Percentiles rank a stretch among this genome's conserved stretches.
These are phyloP conservation scores for Drosophila emarginata DNA, from an alignment of 2,888 invertebrate species.

Conservation along the genomic window DNA sequence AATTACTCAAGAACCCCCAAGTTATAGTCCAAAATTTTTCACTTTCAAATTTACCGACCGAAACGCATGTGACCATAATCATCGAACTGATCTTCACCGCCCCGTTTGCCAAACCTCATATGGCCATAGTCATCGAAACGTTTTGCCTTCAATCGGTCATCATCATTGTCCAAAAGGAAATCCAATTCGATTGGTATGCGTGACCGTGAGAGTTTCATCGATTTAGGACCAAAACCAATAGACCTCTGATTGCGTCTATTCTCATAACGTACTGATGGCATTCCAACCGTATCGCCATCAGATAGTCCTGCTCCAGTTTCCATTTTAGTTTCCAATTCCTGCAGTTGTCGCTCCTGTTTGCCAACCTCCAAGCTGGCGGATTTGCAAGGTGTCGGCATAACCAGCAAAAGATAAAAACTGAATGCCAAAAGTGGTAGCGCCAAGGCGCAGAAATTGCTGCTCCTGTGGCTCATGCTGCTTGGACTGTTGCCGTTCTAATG, in stretches of 20 bases:
- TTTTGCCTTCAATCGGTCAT: slow-evolving; percentile 81
- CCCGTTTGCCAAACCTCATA: slow-evolving; percentile 86
- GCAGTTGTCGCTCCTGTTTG: slow-evolving; percentile 53
- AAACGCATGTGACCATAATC: slow-evolving; percentile 90
- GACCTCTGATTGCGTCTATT: slow-evolving; percentile 67
- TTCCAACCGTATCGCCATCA: slow-evolving; percentile 17
- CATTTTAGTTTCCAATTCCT: slow-evolving; percentile 49
- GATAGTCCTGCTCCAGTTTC: slow-evolving; percentile 33
- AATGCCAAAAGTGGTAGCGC: slow-evolving; percentile 43
- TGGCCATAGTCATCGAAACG: slow-evolving; percentile 90
- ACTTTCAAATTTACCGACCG: slow-evolving; percentile 81
- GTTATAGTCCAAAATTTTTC: neutral
- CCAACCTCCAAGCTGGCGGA: slow-evolving; percentile 34
- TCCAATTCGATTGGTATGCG: slow-evolving; percentile 80
- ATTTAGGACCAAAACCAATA: slow-evolving; percentile 55
- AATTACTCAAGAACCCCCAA: slow-evolving; percentile 10
- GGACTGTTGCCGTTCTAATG: slow-evolving; percentile 10
- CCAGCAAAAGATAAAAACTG: slow-evolving; percentile 34
- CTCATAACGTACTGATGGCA: slow-evolving; percentile 27
- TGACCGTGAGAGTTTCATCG: slow-evolving; percentile 71
- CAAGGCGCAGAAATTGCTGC: slow-evolving; percentile 24
- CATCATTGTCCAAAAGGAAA: slow-evolving; percentile 77
- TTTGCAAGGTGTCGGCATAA: slow-evolving; percentile 22
- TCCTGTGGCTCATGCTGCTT: slow-evolving; percentile 31
- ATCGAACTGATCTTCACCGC: slow-evolving; percentile 86